Conservation (phyloP, 2,113 vertebrate species). For the Apteryx owenii region DNA sequence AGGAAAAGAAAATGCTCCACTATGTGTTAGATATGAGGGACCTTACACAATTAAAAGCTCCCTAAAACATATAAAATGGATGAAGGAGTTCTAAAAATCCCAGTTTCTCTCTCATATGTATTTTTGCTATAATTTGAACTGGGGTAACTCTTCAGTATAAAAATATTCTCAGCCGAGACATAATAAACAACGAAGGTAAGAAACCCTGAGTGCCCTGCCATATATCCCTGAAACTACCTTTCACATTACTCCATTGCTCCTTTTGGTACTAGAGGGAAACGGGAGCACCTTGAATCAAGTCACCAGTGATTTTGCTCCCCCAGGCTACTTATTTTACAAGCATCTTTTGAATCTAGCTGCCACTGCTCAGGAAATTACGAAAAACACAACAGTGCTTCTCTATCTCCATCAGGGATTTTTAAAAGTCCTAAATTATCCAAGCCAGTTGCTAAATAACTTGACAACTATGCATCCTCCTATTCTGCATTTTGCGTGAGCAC, state of each 20-base stretch:
- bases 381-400: neutral
- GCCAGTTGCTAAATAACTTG: neutral
- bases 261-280: accelerated
- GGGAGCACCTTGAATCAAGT: accelerated
- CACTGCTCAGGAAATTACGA: neutral
- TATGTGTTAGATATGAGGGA: neutral
- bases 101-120: neutral
- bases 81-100: neutral
- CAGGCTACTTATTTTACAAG: neutral
- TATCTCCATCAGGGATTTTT: neutral
- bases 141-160: neutral
- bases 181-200: neutral
- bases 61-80: neutral
- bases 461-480: neutral
- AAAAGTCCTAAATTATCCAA: neutral
- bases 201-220: neutral
- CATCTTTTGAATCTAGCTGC: neutral
- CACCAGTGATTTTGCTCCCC: neutral
- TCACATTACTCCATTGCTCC: neutral
- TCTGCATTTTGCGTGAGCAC: neutral
- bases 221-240: neutral
- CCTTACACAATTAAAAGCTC: neutral
- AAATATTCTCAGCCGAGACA: neutral
- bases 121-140: neutral
- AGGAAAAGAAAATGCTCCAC: neutral